Evolutionary conservation across 2,797 vertebrate species (phyloP).

Genomic region (Poeciliopsis presidionis): DNA sequence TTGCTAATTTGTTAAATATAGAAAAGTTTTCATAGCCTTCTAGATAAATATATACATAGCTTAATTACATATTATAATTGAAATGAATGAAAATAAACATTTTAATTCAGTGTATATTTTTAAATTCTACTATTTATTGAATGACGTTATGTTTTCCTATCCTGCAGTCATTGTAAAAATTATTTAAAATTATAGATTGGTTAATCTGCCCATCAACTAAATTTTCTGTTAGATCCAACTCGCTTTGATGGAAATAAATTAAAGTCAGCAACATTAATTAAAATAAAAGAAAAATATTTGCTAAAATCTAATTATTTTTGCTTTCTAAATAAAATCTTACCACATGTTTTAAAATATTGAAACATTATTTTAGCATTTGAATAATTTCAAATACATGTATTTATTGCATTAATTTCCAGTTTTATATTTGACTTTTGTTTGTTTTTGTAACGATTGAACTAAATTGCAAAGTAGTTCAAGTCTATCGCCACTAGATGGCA

Average conservation of each 20-base stretch:
- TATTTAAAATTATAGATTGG: not conserved
- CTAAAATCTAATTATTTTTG: not conserved
- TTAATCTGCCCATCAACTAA: not conserved
- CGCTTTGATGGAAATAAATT: not conserved
- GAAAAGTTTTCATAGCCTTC: not conserved
- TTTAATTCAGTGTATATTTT: not conserved
- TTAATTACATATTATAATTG: not conserved
- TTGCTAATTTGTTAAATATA: not conserved
- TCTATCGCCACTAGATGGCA: conserved; percentile 58
- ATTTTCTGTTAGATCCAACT: not conserved
- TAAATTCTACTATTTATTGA: not conserved
- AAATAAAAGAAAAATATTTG: not conserved
- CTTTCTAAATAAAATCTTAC: not conserved
- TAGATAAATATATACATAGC: not conserved
- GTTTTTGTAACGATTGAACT: not conserved
- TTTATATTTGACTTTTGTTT: not conserved
- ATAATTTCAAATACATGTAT: not conserved
- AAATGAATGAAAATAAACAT: not conserved
- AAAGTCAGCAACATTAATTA: not conserved
- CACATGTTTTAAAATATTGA: not conserved
- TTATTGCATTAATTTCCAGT: not conserved
- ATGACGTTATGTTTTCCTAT: not conserved
- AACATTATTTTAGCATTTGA: not conserved
- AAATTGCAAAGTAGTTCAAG: not conserved
- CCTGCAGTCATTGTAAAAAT: not conserved